A percentile compares a stretch with the other conserved stretches of the same genome.
Conservation (phyloP, 2,888 invertebrate genomes). For the Polyommatus iphigenia region DNA sequence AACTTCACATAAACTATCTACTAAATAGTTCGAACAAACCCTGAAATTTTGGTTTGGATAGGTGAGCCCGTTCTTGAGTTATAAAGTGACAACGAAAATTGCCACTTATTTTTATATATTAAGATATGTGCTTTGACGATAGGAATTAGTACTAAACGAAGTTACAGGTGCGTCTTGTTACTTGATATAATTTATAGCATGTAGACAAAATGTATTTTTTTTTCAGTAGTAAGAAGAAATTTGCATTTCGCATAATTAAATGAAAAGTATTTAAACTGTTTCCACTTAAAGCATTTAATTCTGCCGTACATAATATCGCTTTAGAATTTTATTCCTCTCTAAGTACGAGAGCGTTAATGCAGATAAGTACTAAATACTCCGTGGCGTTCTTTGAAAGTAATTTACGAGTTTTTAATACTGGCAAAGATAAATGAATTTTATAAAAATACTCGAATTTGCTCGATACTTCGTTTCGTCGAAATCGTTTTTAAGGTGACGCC, state of each 20-base stretch:
- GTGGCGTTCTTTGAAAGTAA: slow-evolving; percentile 21
- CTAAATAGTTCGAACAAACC: no score
- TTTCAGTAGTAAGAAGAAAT: neutral
- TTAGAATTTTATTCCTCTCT: slow-evolving; percentile 14
- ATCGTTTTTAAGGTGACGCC: no score
- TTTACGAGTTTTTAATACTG: slow-evolving; percentile 25
- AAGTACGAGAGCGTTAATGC: slow-evolving; percentile 17
- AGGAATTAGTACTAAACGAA: neutral
- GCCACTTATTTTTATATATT: no score
- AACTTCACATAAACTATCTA: no score
- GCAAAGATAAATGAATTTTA: slow-evolving; percentile 24
- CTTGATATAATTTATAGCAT: neutral
- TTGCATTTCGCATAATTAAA: neutral
- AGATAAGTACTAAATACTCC: slow-evolving; percentile 22
- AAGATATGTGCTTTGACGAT: no score
- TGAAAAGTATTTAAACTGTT: neutral
- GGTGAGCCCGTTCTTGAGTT: no score
- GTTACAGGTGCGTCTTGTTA: neutral
- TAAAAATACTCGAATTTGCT: neutral
- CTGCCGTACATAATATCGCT: neutral
- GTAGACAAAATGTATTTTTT: neutral
- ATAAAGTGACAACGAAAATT: no score
- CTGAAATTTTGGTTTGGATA: no score
- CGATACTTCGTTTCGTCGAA: neutral
- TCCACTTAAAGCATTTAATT: neutral